Evolutionary conservation across 2,113 vertebrate genomes (phyloP).

Genomic region (Stegostoma tigrinum): DNA sequence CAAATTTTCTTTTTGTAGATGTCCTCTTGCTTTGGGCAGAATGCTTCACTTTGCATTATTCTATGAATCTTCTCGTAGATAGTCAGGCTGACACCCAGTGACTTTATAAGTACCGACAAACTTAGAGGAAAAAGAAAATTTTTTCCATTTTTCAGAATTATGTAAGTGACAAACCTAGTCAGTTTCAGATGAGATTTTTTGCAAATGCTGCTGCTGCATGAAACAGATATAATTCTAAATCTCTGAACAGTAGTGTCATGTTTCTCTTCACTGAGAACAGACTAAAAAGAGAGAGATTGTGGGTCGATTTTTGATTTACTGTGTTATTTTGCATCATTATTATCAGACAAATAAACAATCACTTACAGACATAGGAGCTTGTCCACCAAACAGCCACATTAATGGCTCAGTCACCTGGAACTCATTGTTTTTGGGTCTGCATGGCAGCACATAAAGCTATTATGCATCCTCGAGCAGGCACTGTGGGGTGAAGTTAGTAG

Average conservation of each 20-base stretch:
- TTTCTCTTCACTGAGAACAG: not conserved
- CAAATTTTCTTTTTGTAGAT: not conserved
- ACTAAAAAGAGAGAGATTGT: slow-evolving; percentile 9
- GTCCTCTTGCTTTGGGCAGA: not conserved
- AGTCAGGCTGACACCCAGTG: not conserved
- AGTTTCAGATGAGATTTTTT: not conserved
- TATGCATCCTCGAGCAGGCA: slow-evolving; percentile 49
- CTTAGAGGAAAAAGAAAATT: not conserved
- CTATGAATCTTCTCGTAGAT: not conserved
- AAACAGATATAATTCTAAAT: not conserved
- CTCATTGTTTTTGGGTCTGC: slow-evolving; percentile 70
- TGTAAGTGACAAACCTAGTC: not conserved
- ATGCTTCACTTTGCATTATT: not conserved
- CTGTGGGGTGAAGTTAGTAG: not conserved
- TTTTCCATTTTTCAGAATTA: not conserved
- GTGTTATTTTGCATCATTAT: slow-evolving; percentile 56
- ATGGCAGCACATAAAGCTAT: slow-evolving; percentile 67
- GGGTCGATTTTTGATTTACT: slow-evolving; percentile 39
- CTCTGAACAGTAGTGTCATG: not conserved
- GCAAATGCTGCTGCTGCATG: not conserved
- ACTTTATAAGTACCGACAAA: not conserved
- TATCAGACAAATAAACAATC: slow-evolving; percentile 61
- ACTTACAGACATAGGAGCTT: slow-evolving; percentile 55
- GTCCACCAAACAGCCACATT: slow-evolving; percentile 49
- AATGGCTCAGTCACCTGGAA: slow-evolving; percentile 64